These are phyloP conservation scores for Abscondita cerata DNA, from an alignment of 2,888 invertebrate genomes.

Conservation along the genomic window DNA sequence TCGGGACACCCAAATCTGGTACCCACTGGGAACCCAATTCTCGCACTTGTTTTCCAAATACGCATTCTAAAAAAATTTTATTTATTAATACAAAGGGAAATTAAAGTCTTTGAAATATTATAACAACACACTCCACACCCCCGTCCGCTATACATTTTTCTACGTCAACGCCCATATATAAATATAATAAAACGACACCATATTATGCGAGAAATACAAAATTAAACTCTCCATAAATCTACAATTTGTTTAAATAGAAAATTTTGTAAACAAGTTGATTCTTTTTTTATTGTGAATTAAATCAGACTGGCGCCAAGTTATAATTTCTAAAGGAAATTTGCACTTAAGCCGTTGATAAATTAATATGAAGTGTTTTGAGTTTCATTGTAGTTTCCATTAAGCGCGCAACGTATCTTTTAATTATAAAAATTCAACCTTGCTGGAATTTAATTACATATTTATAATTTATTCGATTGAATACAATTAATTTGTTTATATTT, in stretches of 20 bases:
- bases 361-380: conserved; percentile 1
- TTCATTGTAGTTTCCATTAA: conserved; percentile 2
- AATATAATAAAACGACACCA: not conserved
- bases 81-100: not conserved
- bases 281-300: conserved; percentile 3
- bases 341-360: conserved; percentile 3
- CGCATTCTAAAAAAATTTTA: conserved; percentile 81
- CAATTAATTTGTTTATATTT: conserved; percentile 10
- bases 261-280: not conserved
- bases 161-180: not conserved
- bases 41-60: conserved; percentile 85
- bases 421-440: conserved; percentile 2
- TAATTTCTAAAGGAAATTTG: not conserved
- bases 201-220: not conserved
- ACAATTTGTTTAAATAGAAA: conserved; percentile 5
- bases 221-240: not conserved
- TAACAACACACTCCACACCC: not conserved
- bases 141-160: not conserved
- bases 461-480: conserved; percentile 7
- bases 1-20: conserved; percentile 91
- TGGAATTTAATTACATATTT: not conserved
- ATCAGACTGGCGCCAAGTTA: conserved; percentile 1
- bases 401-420: conserved; percentile 2
- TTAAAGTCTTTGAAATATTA: not conserved
- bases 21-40: conserved; percentile 92